Base-by-base conservation (phyloP, 2,888 invertebrate genomes). In the Stegana nigrithorax region DNA sequence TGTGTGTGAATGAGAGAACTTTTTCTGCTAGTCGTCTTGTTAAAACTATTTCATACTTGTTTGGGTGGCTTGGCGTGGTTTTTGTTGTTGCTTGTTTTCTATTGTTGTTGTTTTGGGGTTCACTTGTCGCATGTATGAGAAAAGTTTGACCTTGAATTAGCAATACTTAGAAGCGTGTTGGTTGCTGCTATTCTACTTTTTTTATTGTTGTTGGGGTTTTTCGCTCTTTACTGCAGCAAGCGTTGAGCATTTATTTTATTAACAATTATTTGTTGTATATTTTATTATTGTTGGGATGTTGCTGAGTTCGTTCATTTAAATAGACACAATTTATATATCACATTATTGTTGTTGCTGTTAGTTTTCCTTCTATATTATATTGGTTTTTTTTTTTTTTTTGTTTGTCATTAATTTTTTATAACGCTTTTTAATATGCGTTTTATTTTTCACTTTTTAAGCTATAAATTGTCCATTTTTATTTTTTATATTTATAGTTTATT, bases 121-220 rank as follows among this genome's bases (percentile, higher is more conserved):
- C 21, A 25, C 47, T 47, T 23, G 47, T 23, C 47, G 21, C n/a
- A 45, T 19, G 69, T 68, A 74, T 74, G 74, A 72, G 72, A 72
- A 81, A 81, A 81, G 80, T 81, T 81, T 82, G 84, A 85, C 85
- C 85, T 85, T 85, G 84, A 81, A 79, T 72, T 58, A 63, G 36
- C 26, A 61, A 70, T 26, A 62, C 63, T 62, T 60, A 65, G 64
- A 62, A 67, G 19, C 66, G 51, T 60, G 50, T 25, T 59, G 56
- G 29, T 63, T 56, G 61, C 63, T 44, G 55, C 39, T 32, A 4
- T 25, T 53, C 27, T 14, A n/a, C 39, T 50, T 67, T 55, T 59
- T 59, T 42, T 39, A 17, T 53, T 58, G 44, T 32, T 45, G 42
- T 27, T 62, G 60, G 56, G 47, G 50, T 8, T 45, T 51, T 51